Conservation (phyloP, 2,888 invertebrate genomes). For the Noctuana brunneofusca region DNA sequence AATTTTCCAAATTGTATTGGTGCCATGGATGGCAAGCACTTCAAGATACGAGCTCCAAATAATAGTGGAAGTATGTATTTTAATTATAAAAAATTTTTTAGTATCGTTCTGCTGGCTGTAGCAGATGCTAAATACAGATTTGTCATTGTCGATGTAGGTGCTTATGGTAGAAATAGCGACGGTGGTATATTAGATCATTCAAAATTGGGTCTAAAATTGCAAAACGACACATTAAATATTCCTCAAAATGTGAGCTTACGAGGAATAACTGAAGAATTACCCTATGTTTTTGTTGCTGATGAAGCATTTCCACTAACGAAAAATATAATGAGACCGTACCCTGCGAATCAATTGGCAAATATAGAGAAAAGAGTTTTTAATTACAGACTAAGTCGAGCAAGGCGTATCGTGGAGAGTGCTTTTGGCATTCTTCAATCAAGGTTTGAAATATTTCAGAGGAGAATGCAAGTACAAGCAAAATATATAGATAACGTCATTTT, state of each 20-base stretch:
- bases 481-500: slow-evolving; percentile 36
- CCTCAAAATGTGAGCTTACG: no score
- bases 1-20: slow-evolving; percentile 11
- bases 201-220: slow-evolving; percentile 28
- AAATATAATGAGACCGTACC: slow-evolving; percentile 1
- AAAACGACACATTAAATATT: not conserved
- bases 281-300: slow-evolving; percentile 7
- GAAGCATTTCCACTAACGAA: slow-evolving; percentile 3
- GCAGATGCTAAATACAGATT: slow-evolving; percentile 34
- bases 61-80: slow-evolving; percentile 43
- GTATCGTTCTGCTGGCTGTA: slow-evolving; percentile 37
- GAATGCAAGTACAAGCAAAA: slow-evolving; percentile 36
- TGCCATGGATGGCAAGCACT: slow-evolving; percentile 37
- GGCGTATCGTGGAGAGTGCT: slow-evolving; percentile 37
- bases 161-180: slow-evolving; percentile 34
- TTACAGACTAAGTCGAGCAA: slow-evolving; percentile 38
- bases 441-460: slow-evolving; percentile 39
- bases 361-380: slow-evolving; percentile 38
- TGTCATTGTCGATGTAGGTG: slow-evolving; percentile 35
- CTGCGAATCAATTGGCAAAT: slow-evolving; percentile 1
- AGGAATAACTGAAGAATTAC: not conserved
- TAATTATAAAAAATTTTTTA: slow-evolving; percentile 43
- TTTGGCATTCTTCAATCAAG: slow-evolving; percentile 37
- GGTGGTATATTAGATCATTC: slow-evolving; percentile 32
- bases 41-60: slow-evolving; percentile 42